Percentiles rank a stretch among this genome's conserved stretches.
phyloP scores from a whole-genome alignment of 1,140 invertebrate genomes.

The Daktulosphaira vitifoliae region DNA sequence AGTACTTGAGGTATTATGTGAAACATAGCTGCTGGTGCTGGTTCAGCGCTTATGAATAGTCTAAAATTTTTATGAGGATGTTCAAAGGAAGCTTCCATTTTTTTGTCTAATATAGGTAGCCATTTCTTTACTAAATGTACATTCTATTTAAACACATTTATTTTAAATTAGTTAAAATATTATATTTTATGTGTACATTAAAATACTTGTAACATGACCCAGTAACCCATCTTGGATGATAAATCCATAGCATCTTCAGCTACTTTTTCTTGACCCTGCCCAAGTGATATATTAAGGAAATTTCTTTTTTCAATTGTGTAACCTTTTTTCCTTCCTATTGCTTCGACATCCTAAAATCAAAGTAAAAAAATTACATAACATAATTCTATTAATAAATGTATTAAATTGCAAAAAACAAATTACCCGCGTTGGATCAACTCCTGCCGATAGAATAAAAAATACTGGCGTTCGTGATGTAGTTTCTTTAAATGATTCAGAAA shows the following conservation, averaged over 20 bases:
- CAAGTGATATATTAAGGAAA: conserved; percentile 87
- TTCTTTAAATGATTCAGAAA: conserved; percentile 80
- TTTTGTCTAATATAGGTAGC: conserved; percentile 81
- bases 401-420: background rate
- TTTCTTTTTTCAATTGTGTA: conserved; percentile 71
- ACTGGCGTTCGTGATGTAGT: conserved; percentile 74
- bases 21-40: conserved; percentile 49
- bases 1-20: conserved; percentile 60
- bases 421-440: conserved; percentile 83
- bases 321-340: conserved; percentile 65
- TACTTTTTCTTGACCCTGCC: conserved; percentile 88
- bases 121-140: conserved; percentile 85
- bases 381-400: no score
- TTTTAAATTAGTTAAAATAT: background rate
- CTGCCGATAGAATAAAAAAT: conserved; percentile 91
- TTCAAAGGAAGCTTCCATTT: conserved; percentile 68
- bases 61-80: conserved; percentile 62
- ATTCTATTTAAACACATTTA: conserved; percentile 54
- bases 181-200: background rate
- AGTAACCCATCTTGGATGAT: conserved; percentile 71
- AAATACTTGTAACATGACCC: conserved; percentile 72
- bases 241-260: conserved; percentile 77
- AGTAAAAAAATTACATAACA: background rate
- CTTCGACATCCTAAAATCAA: conserved; percentile 61
- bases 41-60: conserved; percentile 64